Evolutionary conservation across 1,140 invertebrate genomes (phyloP), one percentile per base, ranked within the genome.

Genomic region (Drosophila willistoni): DNA sequence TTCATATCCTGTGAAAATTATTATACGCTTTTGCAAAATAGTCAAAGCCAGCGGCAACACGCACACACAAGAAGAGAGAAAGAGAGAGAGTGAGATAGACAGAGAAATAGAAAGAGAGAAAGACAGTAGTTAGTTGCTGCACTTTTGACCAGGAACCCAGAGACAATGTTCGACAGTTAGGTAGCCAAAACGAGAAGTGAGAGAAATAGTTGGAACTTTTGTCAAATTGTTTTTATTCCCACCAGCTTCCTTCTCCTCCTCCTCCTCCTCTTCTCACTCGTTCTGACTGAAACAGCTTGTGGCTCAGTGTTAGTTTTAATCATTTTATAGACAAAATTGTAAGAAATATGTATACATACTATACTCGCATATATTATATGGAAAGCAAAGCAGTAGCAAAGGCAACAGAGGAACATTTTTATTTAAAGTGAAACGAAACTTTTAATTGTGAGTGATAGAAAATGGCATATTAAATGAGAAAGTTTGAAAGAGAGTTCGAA

Each of bases 1-100:
- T 82, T 85, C 81, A 87, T 86, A 86, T 86, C 83, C 83, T 86
- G 83, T 87, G 83, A 87, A 87, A 86, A 86, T 86, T 86, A 86
- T 86, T 85, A 85, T 85, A 80, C 82, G 81, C 82, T 85, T 81
- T 85, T 77, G 82, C 73, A 77, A 85, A 85, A 85, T 81, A 85
- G 78, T 85, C 83, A 73, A 59, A 64, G 79, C 79, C 72, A 78
- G 71, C 64, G 78, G 78, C 66, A 47, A 54, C 34, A 66, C 34
- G 13, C 17, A 34, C 7, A 39, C 9, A 51, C 44, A 47, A 12
- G 17, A 0, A n/a, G 2, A 13, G n/a, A 44, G 10, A 57, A 13
- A 51, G 47, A 39, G 44, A 63, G 33, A 29, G 65, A 64, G 56
- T 3, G 17, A 51, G 17, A 47, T 12, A 19, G n/a, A 25, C 0